Evolutionary conservation across 2,113 vertebrate species (phyloP), one percentile per base, ranked within the genome.

Genomic region (Columbina picui): DNA sequence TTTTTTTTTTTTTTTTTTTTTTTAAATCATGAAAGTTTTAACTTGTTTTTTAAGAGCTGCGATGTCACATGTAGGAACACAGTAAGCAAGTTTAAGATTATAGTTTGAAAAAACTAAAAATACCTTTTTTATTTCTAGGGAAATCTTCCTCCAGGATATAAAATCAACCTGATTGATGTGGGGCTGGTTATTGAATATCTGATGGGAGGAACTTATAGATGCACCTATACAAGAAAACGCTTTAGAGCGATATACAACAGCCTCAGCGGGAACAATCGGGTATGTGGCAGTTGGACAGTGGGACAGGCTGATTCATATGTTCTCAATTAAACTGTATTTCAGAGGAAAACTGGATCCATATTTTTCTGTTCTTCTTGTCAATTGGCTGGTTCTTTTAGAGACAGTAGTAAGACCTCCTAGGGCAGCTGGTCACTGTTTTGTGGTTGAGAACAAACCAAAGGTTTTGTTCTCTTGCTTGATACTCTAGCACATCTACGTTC

Each of bases 171-270:
- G 95, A 99, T 99, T 85, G 99, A 99, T 57, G 98, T 99, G 78
- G 99, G 99, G 9, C 98, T 99, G 93, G 99, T 99, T 90, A 99
- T 99, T 87, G 99, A 99, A 90, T 99, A 98, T 95, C 98, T 99
- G 90, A 99, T 99, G 99, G 99, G 99, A 79, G 99, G 99, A 95
- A 99, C 99, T 57, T 99, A 99, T 95, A 98, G 99, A 92, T 99
- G 99, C 95, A 99, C 99, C 84, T 99, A 99, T 25, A 99, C 99
- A 43, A 98, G 99, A 93, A 99, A 99, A 88, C 99, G 99, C 93
- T 99, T 99, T 68, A 93, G 99, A 92, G 99, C 99, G 23, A 99
- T 99, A 95, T 99, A 99, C 98, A 99, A 99, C 95, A 99, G 99
- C 89, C 99, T 99, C 93, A 99, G 99, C 32, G 99, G 99, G 84